A percentile compares a stretch with the other conserved stretches of the same genome.
Conservation (phyloP, 2,888 invertebrate species). For the Ephialtes manifestator region DNA sequence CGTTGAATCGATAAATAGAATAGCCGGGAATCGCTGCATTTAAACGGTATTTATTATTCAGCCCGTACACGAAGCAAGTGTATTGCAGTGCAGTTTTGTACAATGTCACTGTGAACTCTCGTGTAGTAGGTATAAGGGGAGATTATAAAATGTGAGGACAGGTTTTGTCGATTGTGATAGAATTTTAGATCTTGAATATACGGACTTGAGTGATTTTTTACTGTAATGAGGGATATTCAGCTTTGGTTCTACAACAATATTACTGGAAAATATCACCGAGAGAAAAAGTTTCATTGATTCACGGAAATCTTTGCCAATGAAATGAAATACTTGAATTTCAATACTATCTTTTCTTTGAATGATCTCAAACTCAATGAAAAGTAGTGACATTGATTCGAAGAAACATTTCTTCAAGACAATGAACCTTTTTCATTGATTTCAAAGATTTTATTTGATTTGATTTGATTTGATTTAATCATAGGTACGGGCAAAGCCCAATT, state of each 20-base stretch:
- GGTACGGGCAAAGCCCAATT: no score
- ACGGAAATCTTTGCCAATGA: no score
- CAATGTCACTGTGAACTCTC: not conserved
- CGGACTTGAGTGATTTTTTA: not conserved
- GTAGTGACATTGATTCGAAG: no score
- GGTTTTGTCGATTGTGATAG: not conserved
- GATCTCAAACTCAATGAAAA: no score
- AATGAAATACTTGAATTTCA: no score
- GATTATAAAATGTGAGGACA: not conserved
- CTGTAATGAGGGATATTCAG: not conserved
- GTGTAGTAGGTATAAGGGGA: not conserved
- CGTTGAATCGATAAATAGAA: not conserved
- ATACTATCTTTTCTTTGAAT: no score
- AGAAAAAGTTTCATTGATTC: no score
- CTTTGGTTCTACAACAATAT: not conserved
- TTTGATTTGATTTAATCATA: no score
- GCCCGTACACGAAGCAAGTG: not conserved
- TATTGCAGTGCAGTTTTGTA: not conserved
- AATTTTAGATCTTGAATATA: not conserved
- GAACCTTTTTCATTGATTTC: no score
- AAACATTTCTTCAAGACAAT: no score
- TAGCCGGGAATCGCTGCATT: not conserved
- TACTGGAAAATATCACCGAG: not conserved
- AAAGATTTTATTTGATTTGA: no score
- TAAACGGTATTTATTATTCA: constrained; percentile 33